A percentile compares a stretch with the other conserved stretches of the same genome.
These are phyloP conservation scores for Drosophila nasuta DNA, from an alignment of 1,140 invertebrate species.

Conservation along the genomic window DNA sequence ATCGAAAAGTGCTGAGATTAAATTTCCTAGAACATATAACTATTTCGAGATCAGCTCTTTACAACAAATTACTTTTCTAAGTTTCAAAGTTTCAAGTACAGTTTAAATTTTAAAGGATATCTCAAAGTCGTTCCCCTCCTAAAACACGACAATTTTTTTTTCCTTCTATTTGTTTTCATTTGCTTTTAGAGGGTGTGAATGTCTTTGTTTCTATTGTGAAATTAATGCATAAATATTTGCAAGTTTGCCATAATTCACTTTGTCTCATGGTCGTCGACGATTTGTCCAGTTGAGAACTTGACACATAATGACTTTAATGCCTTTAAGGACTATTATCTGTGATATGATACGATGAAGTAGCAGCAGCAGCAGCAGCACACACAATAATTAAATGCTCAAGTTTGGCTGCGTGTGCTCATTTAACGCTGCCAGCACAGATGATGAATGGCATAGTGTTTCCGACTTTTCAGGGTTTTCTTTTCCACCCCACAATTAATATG, in stretches of 20 bases:
- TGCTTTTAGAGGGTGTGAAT: slow-evolving; percentile 21
- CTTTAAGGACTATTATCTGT: slow-evolving; percentile 44
- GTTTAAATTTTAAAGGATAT: not conserved
- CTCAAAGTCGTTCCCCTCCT: not conserved
- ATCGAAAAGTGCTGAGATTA: too few relatives aligned
- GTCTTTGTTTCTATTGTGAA: slow-evolving; percentile 24
- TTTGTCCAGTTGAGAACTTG: slow-evolving; percentile 44
- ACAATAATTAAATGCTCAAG: slow-evolving; percentile 72
- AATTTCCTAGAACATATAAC: too few relatives aligned
- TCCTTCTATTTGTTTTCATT: slow-evolving; percentile 24
- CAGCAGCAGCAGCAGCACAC: slow-evolving; percentile 44
- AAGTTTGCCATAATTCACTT: slow-evolving; percentile 44
- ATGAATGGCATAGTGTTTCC: slow-evolving; percentile 64
- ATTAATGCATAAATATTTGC: slow-evolving; percentile 34
- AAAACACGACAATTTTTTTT: not conserved
- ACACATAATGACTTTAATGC: slow-evolving; percentile 49
- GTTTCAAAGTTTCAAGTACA: not conserved
- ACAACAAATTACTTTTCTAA: too few relatives aligned
- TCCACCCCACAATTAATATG: slow-evolving; percentile 78
- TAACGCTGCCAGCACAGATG: slow-evolving; percentile 45
- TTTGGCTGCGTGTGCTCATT: slow-evolving; percentile 43
- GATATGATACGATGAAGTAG: slow-evolving; percentile 7
- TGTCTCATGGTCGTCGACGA: slow-evolving; percentile 9
- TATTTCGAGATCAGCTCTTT: too few relatives aligned
- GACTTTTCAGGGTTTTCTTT: slow-evolving; percentile 40